A percentile compares a stretch with the other conserved stretches of the same genome.
Evolutionary conservation across 2,888 invertebrate species (phyloP).

Genomic region (Andrena haemorrhoa): DNA sequence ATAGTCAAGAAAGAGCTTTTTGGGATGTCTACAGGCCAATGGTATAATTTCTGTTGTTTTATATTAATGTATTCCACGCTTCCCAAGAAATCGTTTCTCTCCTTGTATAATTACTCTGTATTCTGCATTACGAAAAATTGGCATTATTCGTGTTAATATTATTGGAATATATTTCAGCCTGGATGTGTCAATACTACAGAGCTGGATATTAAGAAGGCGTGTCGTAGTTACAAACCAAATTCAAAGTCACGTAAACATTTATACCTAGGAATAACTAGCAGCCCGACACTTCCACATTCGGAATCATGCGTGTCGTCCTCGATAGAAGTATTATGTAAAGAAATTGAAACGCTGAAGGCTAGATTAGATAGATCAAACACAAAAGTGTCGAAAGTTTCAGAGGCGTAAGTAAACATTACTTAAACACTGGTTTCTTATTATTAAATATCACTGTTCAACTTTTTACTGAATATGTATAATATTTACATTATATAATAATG

Average conservation of each 20-base stretch:
- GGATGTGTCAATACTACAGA: slow-evolving; percentile 99
- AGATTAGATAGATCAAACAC: slow-evolving; percentile 95
- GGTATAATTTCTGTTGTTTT: slow-evolving; percentile 85
- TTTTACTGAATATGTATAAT: neutral
- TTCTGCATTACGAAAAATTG: neutral
- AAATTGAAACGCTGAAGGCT: slow-evolving; percentile 91
- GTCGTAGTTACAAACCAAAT: slow-evolving; percentile 87
- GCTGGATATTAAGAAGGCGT: slow-evolving; percentile 98
- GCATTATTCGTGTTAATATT: neutral
- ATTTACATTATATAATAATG: neutral
- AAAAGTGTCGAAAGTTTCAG: slow-evolving; percentile 96
- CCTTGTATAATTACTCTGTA: neutral
- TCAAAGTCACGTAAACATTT: slow-evolving; percentile 83
- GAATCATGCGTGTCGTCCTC: slow-evolving; percentile 77
- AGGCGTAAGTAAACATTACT: slow-evolving; percentile 90
- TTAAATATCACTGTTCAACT: slow-evolving; percentile 7
- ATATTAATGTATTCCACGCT: neutral
- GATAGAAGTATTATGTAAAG: slow-evolving; percentile 88
- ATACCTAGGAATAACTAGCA: slow-evolving; percentile 85
- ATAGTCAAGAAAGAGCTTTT: slow-evolving; percentile 99
- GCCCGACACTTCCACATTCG: slow-evolving; percentile 87
- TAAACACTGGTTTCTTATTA: neutral
- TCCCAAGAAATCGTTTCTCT: neutral
- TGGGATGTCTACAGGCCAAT: slow-evolving; percentile 99
- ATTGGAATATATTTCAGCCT: slow-evolving; percentile 87